Evolutionary conservation across 35 echinoderm and acorn worm genomes (phyloP), one percentile per base, ranked within the genome.

Genomic region (Eucidaris tribuloides): DNA sequence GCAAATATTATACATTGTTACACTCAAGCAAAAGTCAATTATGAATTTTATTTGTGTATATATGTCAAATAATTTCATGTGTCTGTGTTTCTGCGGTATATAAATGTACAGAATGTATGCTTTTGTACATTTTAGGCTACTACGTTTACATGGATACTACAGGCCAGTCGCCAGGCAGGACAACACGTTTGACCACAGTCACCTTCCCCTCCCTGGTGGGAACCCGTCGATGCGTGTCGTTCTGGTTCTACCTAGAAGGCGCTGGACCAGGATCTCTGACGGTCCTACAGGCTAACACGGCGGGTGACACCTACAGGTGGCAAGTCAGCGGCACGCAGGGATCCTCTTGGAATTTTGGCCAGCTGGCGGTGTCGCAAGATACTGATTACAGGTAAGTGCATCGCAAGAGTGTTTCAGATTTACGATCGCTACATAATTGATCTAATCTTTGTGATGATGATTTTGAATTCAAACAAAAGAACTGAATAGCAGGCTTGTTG

Each of bases 241-340:
- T 92, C 68, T 92, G 84, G 83, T 92, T 82, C 78, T 86, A 92
- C 41, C 61, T 92, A 79, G 80, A 83, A 33, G 84, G 90, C 19
- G 28, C 76, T 2, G 70, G 87, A 62, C 38, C 78, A 7, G 84
- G 83, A 18, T 60, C 45, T 7, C 62, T 87, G 25, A 56, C 54
- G 5, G 68, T 92, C 3, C 23, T 55, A 2, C 85, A 65, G 22
- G 68, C 38, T 32, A 9, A 33, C 19, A 41, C 7, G 15, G 66
- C 33, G 40, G 60, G 36, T 63, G 66, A 72, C 66, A 39, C 24
- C 66, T 40, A 20, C 38, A 5, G 7, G 5, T 72, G 66, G 66
- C 36, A n/a, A 29, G n/a, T 72, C 3, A 39, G 43, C 35, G 36
- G 33, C 7, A 72, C 66, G 17, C 66, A 72, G 40, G 66, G 66